A percentile compares a stretch with the other conserved stretches of the same genome.
Evolutionary conservation across 2,888 invertebrate genomes (phyloP).

Genomic region (Hirudinaria manillensis): DNA sequence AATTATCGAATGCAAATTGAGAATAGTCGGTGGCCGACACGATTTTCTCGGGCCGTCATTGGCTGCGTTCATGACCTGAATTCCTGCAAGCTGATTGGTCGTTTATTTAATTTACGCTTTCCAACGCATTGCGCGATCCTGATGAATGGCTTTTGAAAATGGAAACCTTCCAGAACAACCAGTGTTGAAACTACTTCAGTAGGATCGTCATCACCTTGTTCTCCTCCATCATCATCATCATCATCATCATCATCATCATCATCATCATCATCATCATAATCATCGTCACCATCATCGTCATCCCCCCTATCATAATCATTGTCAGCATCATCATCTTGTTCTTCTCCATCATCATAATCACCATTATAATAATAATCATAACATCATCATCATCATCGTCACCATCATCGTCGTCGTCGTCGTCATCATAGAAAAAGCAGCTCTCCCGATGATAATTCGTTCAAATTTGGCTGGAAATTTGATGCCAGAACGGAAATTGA

Average conservation of each 20-base stretch:
- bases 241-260: conserved; percentile 19
- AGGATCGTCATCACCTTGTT: background rate
- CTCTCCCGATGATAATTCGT: background rate
- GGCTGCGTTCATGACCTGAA: background rate
- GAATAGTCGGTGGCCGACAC: background rate
- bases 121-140: background rate
- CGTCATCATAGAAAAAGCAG: background rate
- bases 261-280: conserved; percentile 15
- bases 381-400: conserved; percentile 16
- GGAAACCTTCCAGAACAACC: background rate
- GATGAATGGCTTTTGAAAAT: conserved; percentile 7
- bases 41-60: background rate
- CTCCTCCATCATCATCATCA: conserved; percentile 11
- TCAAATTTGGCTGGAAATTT: background rate
- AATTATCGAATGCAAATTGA: conserved; percentile 3
- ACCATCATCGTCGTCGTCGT: background rate
- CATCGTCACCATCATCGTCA: conserved; percentile 18
- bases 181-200: background rate
- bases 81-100: conserved; percentile 13
- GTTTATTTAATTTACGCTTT: background rate
- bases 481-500: conserved; percentile 10
- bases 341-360: conserved; percentile 11
- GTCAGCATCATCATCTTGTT: background rate
- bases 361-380: conserved; percentile 9
- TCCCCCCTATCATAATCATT: background rate